Percentiles rank a stretch among this genome's conserved stretches.
Evolutionary conservation across 2,888 invertebrate species (phyloP).

Genomic region (Himalopsyche tibetana): DNA sequence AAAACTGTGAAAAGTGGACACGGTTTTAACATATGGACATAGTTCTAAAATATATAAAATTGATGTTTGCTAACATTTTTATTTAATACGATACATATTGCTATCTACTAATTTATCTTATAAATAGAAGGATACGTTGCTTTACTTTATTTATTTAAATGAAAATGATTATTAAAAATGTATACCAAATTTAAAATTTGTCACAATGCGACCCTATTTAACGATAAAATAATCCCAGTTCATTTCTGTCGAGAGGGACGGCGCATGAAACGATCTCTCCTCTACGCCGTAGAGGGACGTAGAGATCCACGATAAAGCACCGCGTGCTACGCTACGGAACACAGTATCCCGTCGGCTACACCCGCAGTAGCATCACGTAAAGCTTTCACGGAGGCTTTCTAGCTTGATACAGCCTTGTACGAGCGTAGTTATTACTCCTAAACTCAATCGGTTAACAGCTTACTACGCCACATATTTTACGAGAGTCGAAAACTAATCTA

Average conservation of each 20-base stretch:
- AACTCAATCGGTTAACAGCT: background rate
- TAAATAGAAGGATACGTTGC: too few relatives aligned
- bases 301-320: slow-evolving; percentile 16
- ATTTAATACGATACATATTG: too few relatives aligned
- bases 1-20: too few relatives aligned
- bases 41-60: too few relatives aligned
- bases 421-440: background rate
- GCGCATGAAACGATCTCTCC: slow-evolving; percentile 22
- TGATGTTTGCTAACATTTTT: too few relatives aligned
- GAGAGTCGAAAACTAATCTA: background rate
- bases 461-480: background rate
- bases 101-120: too few relatives aligned
- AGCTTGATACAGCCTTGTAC: background rate
- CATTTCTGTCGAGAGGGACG: slow-evolving; percentile 19
- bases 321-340: slow-evolving; percentile 22
- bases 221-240: slow-evolving; percentile 30
- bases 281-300: slow-evolving; percentile 21
- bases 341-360: slow-evolving; percentile 6
- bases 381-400: background rate
- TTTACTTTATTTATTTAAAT: too few relatives aligned
- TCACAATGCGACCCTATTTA: background rate
- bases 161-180: too few relatives aligned
- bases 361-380: background rate
- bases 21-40: too few relatives aligned
- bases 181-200: too few relatives aligned